Percentiles rank a stretch among this genome's conserved stretches.
These are phyloP conservation scores for Galago senegalensis DNA, from an alignment of 2,797 vertebrate species.

Conservation along the genomic window DNA sequence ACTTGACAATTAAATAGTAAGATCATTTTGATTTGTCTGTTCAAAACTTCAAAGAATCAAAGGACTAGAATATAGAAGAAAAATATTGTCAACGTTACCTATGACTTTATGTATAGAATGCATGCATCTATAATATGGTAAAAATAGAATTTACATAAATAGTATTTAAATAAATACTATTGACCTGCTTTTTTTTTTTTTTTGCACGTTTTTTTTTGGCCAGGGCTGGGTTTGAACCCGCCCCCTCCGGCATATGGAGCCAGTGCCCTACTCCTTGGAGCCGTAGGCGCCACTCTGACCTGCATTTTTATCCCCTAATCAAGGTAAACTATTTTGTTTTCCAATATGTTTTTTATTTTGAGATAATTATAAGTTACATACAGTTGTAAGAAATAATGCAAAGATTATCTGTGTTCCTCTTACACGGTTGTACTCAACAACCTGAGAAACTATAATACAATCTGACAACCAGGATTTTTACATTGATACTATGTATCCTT, in stretches of 20 bases:
- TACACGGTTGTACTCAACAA: neutral
- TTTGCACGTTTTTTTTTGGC: too few species aligned
- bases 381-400: conserved; percentile 1
- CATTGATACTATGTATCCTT: neutral
- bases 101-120: neutral
- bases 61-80: conserved; percentile 7
- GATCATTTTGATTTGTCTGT: neutral
- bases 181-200: neutral
- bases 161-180: neutral
- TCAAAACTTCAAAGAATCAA: neutral
- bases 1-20: conserved; percentile 29
- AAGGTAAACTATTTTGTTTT: neutral
- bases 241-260: too few species aligned
- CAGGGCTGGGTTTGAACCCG: too few species aligned
- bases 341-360: neutral
- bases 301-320: neutral
- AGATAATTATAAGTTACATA: neutral
- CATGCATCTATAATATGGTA: neutral
- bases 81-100: neutral
- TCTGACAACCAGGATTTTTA: neutral
- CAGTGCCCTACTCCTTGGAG: too few species aligned
- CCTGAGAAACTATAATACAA: neutral
- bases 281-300: neutral
- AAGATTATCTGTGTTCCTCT: neutral
- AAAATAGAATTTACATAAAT: conserved; percentile 28